A percentile compares a stretch with the other conserved stretches of the same genome.
These are phyloP conservation scores for Anhinga rufa DNA, from an alignment of 2,113 vertebrate species.

Conservation along the genomic window DNA sequence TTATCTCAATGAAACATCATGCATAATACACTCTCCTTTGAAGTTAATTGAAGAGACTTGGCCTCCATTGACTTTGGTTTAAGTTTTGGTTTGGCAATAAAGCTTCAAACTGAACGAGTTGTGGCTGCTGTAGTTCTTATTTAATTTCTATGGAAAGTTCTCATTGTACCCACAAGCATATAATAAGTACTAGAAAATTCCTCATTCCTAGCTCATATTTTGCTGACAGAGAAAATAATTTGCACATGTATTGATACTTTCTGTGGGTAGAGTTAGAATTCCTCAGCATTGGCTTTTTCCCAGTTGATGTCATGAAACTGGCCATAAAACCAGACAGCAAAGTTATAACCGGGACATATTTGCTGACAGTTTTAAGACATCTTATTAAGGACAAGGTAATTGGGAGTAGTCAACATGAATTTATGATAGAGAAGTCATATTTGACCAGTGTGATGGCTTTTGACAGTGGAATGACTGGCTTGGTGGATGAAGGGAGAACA, in stretches of 20 bases:
- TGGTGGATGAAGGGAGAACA: background rate
- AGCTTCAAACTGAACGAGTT: background rate
- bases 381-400: background rate
- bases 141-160: background rate
- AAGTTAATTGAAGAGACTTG: background rate
- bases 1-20: background rate
- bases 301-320: background rate
- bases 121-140: background rate
- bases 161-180: background rate
- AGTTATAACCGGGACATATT: background rate
- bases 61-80: background rate
- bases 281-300: background rate
- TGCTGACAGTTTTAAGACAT: background rate
- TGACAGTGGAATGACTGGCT: background rate
- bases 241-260: background rate
- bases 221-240: background rate
- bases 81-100: background rate
- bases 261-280: background rate
- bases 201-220: background rate
- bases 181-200: background rate
- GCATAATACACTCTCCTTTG: background rate
- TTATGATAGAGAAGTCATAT: background rate
- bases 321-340: background rate
- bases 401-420: background rate
- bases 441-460: background rate